phyloP scores from a whole-genome alignment of 2,797 vertebrate species.

The Gymnothorax reevesii region DNA sequence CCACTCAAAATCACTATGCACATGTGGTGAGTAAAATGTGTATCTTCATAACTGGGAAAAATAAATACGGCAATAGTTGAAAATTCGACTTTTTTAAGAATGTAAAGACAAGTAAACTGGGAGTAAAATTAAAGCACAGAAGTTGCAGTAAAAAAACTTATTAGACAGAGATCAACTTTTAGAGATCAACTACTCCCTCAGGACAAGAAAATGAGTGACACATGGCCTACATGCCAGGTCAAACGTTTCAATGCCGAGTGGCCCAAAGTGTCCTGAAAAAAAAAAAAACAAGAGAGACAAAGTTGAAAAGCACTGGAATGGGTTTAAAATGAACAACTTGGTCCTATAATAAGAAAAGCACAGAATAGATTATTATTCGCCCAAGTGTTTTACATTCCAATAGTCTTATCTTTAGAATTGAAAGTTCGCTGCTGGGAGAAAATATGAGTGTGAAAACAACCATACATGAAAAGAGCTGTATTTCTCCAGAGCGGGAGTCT shows the following conservation, averaged over 20 bases:
- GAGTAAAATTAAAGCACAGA: too few species aligned
- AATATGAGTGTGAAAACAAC: conserved; percentile 30
- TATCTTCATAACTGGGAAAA: too few species aligned
- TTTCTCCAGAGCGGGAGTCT: conserved; percentile 38
- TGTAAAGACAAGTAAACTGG: too few species aligned
- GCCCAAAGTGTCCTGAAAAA: conserved; percentile 30
- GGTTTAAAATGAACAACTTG: neutral
- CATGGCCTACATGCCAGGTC: conserved; percentile 10
- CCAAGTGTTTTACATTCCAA: conserved; percentile 40
- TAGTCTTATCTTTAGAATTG: conserved; percentile 55
- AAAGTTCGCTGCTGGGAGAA: conserved; percentile 44
- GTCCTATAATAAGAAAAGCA: conserved; percentile 24
- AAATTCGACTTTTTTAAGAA: too few species aligned
- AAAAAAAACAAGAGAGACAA: conserved; percentile 40
- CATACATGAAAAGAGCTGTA: conserved; percentile 53
- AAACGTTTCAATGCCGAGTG: neutral
- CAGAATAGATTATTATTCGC: conserved; percentile 49
- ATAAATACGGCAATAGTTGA: too few species aligned
- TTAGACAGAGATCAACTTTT: neutral
- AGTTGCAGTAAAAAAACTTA: neutral
- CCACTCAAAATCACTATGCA: neutral
- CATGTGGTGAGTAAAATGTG: neutral
- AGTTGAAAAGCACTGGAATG: neutral
- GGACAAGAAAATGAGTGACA: neutral
- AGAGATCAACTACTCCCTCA: neutral